Base-by-base conservation (phyloP, 2,797 vertebrate species). In the Perodicticus potto region DNA sequence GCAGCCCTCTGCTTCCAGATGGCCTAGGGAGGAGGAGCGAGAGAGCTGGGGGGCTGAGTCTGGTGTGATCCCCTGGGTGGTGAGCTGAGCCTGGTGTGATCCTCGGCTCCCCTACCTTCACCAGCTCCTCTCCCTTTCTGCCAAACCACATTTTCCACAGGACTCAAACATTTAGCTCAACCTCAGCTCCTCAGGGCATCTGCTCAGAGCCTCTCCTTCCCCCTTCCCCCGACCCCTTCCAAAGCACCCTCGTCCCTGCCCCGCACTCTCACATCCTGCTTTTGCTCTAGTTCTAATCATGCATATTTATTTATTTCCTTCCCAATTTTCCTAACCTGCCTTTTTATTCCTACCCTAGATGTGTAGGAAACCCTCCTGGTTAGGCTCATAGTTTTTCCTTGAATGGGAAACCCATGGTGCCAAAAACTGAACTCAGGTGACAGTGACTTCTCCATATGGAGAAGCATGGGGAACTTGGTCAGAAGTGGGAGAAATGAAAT, bases 111-210 rank as follows among this genome's bases (percentile, higher is more conserved):
- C 49, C 34, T 13, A 69, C 37, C 61, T 94, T 86, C 53, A 65
- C 11, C n/a, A 93, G 23, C 40, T 43, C 25, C 17, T 86, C n/a
- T 57, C 37, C 63, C 6, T 90, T 87, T 92, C 74, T 95, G 93
- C 93, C 89, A 80, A 96, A 91, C 73, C 89, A 83, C 84, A 93
- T 70, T 87, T 81, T 94, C 91, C 81, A 72, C 70, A 74, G 77
- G 65, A 92, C 49, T 77, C 34, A 80, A 82, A 87, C 53, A 69
- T 76, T 92, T 74, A 91, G 20, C 89, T 93, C 77, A 14, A 43
- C 67, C 94, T 63, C 23, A 76, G 57, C 43, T 89, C 97, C 97
- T 93, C 93, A 45, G 76, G 69, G 61, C 94, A 90, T 92, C 80
- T 90, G 65, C 86, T 59, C 86, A 76, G 74, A 67, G 89, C 29